Conservation (phyloP, 2,888 invertebrate species). For the Machimus atricapillus region DNA sequence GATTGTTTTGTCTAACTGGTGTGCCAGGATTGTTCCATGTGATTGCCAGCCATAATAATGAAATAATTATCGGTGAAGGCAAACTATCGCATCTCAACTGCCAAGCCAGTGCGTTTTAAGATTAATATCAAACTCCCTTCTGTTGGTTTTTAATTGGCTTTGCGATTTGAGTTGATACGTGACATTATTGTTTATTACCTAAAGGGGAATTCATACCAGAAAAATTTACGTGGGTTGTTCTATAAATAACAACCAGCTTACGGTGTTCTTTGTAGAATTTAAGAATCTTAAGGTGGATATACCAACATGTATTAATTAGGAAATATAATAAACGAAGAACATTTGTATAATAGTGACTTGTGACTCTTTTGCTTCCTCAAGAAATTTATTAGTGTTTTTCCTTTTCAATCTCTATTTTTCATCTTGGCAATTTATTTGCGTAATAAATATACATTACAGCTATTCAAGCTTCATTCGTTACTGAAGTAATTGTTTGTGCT, state of each 20-base stretch:
- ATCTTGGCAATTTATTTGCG: no score
- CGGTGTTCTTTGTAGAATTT: no score
- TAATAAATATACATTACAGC: no score
- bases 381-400: no score
- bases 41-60: not conserved
- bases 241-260: no score
- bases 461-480: no score
- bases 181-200: not conserved
- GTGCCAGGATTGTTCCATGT: not conserved
- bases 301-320: no score
- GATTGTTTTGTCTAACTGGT: not conserved
- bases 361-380: no score
- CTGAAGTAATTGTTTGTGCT: not conserved
- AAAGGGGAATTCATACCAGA: not conserved
- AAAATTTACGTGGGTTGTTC: not conserved
- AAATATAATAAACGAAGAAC: no score
- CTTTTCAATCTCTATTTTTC: no score
- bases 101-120: not conserved
- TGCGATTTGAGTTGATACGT: not conserved
- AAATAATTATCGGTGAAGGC: not conserved
- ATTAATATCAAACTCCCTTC: not conserved
- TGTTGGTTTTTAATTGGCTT: not conserved
- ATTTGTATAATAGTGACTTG: no score
- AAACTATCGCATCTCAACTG: not conserved
- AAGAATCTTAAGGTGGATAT: no score